Evolutionary conservation across 2,113 vertebrate species (phyloP), one percentile per base, ranked within the genome.

Genomic region (Corythoichthys haematopterus): DNA sequence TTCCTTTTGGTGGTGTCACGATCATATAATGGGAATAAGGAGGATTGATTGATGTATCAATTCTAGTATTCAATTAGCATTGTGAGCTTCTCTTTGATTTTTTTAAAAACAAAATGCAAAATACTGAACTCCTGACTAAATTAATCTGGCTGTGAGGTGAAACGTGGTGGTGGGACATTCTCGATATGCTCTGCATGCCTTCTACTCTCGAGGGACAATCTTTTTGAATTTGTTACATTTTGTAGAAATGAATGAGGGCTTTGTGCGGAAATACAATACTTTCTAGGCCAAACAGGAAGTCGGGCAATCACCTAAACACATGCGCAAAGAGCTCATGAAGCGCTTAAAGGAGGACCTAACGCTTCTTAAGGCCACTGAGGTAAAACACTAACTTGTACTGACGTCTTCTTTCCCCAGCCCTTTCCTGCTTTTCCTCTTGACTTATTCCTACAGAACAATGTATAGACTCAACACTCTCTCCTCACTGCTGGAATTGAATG

Each of bases 321-420:
- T 95, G 93, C 95, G 94, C 95, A 97, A 96, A 96, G 95, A 95
- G 88, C 95, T 98, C 91, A 92, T 94, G 95, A 99, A 97, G 93
- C 94, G 95, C 90, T 91, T 93, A 93, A 98, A 94, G 94, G 96
- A 97, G 91, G 97, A 99, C 91, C 93, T 98, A 85, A 88, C 92
- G 76, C 91, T 96, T 88, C 86, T 86, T 90, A 93, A 96, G 92
- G 93, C 94, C 80, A 93, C 92, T 90, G 94, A 99, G 97, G 97
- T 99, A 99, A 99, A 87, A 68, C n/a, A 5, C 70, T 56, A 68
- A 46, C 58, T 50, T 37, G 68, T 64, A 38, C 35, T 14, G 56
- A 37, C 6, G 28, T 71, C 47, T 60, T 40, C 14, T 70, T 2
- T 69, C 59, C 43, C 1, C 66, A 3, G 60, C 46, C 62, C 16